phyloP scores from a whole-genome alignment of 2,113 vertebrate species.

The Prietella phreatophila region DNA sequence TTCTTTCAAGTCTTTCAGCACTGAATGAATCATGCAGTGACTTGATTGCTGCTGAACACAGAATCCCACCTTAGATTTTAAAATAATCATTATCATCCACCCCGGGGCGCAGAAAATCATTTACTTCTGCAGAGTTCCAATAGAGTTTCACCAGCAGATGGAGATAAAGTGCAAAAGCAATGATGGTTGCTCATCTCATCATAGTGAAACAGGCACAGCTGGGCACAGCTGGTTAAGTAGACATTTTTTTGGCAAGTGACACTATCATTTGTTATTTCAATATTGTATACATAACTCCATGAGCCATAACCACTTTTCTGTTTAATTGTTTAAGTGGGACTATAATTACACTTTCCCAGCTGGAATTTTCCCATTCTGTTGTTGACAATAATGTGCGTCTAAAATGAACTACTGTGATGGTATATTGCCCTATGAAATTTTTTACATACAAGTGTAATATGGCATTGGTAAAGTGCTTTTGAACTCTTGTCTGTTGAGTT shows the following conservation, averaged over 20 bases:
- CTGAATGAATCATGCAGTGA: neutral
- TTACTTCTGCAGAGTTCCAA: neutral
- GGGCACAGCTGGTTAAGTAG: slow-evolving; percentile 11
- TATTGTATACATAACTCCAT: neutral
- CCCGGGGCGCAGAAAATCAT: neutral
- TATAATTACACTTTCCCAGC: slow-evolving; percentile 5
- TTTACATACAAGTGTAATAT: neutral
- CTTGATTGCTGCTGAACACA: neutral
- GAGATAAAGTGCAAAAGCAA: slow-evolving; percentile 35
- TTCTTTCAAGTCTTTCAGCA: neutral
- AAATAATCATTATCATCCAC: neutral
- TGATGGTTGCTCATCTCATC: neutral
- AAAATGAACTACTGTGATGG: neutral
- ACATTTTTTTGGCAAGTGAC: slow-evolving; percentile 11
- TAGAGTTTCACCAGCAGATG: slow-evolving; percentile 30
- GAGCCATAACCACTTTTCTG: neutral
- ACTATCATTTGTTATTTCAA: slow-evolving; percentile 14
- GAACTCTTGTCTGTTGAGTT: neutral
- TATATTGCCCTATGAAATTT: neutral
- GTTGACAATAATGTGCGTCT: neutral
- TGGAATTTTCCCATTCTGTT: neutral
- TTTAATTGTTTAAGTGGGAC: slow-evolving; percentile 11
- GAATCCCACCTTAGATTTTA: neutral
- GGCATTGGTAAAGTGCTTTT: neutral
- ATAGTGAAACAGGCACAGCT: slow-evolving; percentile 9